These are phyloP conservation scores for Cynopterus brachyotis DNA, from an alignment of 2,113 vertebrate genomes.

Conservation along the genomic window DNA sequence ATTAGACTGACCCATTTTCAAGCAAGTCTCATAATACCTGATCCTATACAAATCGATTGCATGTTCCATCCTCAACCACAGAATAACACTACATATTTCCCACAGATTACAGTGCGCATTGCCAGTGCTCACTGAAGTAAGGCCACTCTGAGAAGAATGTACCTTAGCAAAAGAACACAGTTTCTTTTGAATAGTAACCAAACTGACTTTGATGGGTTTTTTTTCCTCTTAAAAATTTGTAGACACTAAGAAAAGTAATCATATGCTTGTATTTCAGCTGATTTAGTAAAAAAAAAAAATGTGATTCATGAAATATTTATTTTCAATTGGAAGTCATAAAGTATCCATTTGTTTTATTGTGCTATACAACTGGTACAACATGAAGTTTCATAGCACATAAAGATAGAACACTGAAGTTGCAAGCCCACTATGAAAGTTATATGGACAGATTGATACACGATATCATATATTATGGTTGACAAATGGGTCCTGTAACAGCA, in stretches of 20 bases:
- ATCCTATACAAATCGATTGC: not conserved
- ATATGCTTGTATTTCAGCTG: conserved; percentile 34
- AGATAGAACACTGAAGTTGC: conserved; percentile 23
- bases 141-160: not conserved
- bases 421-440: conserved; percentile 27
- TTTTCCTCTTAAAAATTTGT: conserved; percentile 8
- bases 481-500: not conserved
- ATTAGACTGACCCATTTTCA: not conserved
- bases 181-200: conserved; percentile 13
- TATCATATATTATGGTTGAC: conserved; percentile 23
- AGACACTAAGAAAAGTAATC: conserved; percentile 30
- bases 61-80: not conserved
- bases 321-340: conserved; percentile 49
- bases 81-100: not conserved
- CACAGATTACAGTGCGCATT: not conserved
- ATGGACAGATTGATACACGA: conserved; percentile 55
- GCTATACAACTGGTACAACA: conserved; percentile 25
- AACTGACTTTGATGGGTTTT: not conserved
- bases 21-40: not conserved
- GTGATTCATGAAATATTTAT: conserved; percentile 40
- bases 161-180: not conserved
- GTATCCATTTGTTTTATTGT: conserved; percentile 43
- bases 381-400: conserved; percentile 35
- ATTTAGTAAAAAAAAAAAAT: conserved; percentile 67
- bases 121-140: not conserved